Evolutionary conservation across 2,888 invertebrate species (phyloP).

Genomic region (Aporophyla nigra): DNA sequence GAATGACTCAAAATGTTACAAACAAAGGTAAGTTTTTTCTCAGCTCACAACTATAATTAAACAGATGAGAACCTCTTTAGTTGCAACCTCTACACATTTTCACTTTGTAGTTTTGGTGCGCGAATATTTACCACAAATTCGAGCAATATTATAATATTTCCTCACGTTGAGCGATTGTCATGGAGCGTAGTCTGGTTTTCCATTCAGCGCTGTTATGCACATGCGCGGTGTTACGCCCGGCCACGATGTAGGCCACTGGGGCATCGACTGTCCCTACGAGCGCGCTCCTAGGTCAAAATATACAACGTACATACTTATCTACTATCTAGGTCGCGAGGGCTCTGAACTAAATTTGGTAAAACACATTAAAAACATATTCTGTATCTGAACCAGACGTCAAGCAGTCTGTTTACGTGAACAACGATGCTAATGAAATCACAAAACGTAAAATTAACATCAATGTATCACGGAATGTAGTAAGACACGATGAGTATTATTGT

Average conservation of each 20-base stretch:
- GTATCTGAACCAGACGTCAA: constrained; percentile 10
- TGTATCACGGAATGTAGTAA: constrained; percentile 10
- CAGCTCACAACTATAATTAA: not conserved
- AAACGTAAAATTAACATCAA: constrained; percentile 11
- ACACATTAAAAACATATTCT: constrained; percentile 46
- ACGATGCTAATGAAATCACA: constrained; percentile 1
- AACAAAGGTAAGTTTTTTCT: constrained; percentile 20
- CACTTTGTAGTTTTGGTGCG: not conserved
- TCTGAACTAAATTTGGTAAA: constrained; percentile 57
- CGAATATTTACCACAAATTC: constrained; percentile 57
- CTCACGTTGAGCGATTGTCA: constrained; percentile 55
- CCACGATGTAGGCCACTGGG: constrained; percentile 84
- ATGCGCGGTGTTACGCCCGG: constrained; percentile 77
- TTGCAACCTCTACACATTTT: constrained; percentile 15
- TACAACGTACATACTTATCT: constrained; percentile 69
- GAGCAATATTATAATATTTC: constrained; percentile 51
- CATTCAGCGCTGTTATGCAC: constrained; percentile 77
- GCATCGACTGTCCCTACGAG: constrained; percentile 82
- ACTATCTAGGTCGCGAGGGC: constrained; percentile 79
- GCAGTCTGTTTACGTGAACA: not conserved
- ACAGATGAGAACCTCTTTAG: constrained; percentile 8
- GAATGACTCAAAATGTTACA: constrained; percentile 42
- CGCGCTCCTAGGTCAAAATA: constrained; percentile 78
- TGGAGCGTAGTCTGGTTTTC: constrained; percentile 65
- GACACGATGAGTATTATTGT: constrained; percentile 37